Evolutionary conservation across 2,888 invertebrate genomes (phyloP), one percentile per base, ranked within the genome.

Genomic region (Incurvaria masculella): DNA sequence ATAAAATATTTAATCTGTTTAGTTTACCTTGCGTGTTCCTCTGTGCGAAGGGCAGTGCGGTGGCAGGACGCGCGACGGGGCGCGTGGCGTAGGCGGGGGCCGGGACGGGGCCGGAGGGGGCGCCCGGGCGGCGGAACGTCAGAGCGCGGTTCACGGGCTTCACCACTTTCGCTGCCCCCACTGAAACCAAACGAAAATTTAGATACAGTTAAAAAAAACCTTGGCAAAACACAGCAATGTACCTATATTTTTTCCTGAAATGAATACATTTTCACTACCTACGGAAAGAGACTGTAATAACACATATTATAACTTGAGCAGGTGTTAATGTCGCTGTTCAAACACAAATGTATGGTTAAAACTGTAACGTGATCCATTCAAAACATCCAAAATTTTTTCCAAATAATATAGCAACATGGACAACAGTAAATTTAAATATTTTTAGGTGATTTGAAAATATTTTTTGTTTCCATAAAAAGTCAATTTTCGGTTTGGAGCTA

Each of bases 51-150:
- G 63, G 66, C 6, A 70, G 70, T 0, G 73, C 51, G 0, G 70
- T 56, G 16, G 72, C 57, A 26, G 66, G 63, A 52, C 75, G 75
- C 0, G 75, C 76, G 60, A 78, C 75, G 10, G 72, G 73, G 55
- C 53, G 5, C 54, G 33, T 0, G 56, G 50, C 5, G 21, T 21
- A 18, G 27, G n/a, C 14, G 52, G 46, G 1, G 55, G 54, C n/a
- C 27, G 21, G 39, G 18, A n/a, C 11, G 6, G n/a, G 23, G n/a
- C 42, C 20, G 11, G 46, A 20, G 11, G 47, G 52, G 17, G 53
- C 53, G 17, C 55, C 55, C 16, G 57, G 57, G 14, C 72, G 60
- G 0, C 70, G 63, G 45, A 65, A 53, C 18, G 71, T 69, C n/a
- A 68, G 14, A 14, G 71, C 72, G 21, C 73, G 71, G 18, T 72